Base-by-base conservation (phyloP, 2,888 invertebrate genomes). In the Ophion costatus region DNA sequence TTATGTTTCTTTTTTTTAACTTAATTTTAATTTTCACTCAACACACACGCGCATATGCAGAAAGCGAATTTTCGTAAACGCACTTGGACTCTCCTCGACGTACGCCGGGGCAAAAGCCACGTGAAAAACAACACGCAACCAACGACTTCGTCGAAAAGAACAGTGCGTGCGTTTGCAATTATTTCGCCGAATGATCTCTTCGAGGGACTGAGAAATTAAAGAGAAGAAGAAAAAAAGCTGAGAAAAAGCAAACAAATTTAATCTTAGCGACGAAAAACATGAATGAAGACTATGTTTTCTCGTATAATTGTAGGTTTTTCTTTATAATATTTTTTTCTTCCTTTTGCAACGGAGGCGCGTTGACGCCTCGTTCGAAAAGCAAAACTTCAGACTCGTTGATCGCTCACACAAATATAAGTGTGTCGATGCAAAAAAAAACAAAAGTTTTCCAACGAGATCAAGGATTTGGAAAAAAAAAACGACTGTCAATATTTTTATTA, bases 151-250 rank as follows among this genome's bases (percentile, higher is more conserved):
- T 22, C 38, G 42, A 74, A 80, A 78, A 80, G 14, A 73, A 82
- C 78, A 76, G 84, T 82, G 82, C 76, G 78, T 82, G 85, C 79
- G 80, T 33, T 81, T 86, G 89, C 85, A 88, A 87, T 66, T 83
- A 82, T 74, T 84, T 87, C 87, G 88, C 87, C 79, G 86, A 90
- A 88, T 90, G 91, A 91, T 91, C 91, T 91, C 91, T 90, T 89
- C 89, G 90, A 90, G 90, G 90, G 88, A 89, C 87, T 88, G 88
- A 88, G 80, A 84, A 73, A 85, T 56, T 69, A 79, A 83, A 80
- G 64, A 74, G 80, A 80, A 71, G 81, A 84, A 80, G 74, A 61
- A 59, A 67, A 22, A 71, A 63, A 80, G 29, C 61, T 77, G 74
- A 61, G 51, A 57, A 64, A 61, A 83, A 42, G 67, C n/a, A 74